Evolutionary conservation across 2,888 invertebrate genomes (phyloP).

Genomic region (Drosophila phalerata): DNA sequence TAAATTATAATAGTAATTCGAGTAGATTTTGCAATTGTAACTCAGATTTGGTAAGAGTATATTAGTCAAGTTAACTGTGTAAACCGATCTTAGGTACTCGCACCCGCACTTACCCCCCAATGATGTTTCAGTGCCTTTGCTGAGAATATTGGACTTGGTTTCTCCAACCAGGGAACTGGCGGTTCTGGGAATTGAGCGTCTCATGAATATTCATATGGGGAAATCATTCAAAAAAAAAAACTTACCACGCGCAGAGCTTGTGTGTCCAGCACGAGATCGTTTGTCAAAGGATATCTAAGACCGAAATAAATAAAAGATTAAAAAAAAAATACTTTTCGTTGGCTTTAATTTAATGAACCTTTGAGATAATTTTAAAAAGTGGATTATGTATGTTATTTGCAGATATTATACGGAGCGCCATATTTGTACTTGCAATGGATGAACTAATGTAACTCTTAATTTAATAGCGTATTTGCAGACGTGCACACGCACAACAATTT

Average conservation of each 20-base stretch:
- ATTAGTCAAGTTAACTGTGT: background rate
- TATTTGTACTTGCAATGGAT: constrained; percentile 6
- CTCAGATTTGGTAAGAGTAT: constrained; percentile 3
- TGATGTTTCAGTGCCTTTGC: constrained; percentile 41
- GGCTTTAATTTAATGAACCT: constrained; percentile 28
- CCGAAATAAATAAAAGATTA: background rate
- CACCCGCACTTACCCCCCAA: constrained; percentile 64
- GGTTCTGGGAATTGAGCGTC: constrained; percentile 30
- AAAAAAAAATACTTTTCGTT: background rate
- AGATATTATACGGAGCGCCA: constrained; percentile 43
- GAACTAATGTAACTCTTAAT: background rate
- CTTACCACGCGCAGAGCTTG: constrained; percentile 18
- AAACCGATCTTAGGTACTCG: background rate
- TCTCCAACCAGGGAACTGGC: constrained; percentile 38
- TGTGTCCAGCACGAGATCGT: background rate
- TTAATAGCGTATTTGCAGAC: background rate
- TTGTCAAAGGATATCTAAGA: constrained; percentile 10
- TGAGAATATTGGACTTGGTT: constrained; percentile 51
- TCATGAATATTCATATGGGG: background rate
- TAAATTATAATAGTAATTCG: background rate
- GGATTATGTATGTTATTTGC: background rate
- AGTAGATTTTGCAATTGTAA: background rate
- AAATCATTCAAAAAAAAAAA: background rate
- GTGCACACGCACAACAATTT: background rate
- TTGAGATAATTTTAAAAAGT: constrained; percentile 15